These are phyloP conservation scores for Muricea muricata DNA, from an alignment of 92 coral and sea anemone species.

Conservation along the genomic window DNA sequence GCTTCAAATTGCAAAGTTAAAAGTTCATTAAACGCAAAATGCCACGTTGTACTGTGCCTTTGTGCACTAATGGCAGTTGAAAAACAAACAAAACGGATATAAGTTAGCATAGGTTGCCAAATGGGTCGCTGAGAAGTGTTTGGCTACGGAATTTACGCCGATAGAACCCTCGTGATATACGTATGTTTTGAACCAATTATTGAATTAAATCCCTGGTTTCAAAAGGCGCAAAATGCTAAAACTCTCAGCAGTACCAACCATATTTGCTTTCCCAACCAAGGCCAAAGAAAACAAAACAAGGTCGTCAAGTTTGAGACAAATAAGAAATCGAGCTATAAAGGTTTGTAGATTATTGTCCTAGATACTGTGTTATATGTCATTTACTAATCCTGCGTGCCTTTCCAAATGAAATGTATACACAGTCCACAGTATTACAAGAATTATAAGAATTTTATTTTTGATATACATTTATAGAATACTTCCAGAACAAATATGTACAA, in stretches of 20 bases:
- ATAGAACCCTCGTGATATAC: slow-evolving; percentile 13
- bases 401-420: not conserved
- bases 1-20: not conserved
- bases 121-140: slow-evolving; percentile 18
- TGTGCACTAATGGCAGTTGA: slow-evolving; percentile 31
- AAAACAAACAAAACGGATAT: not conserved
- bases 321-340: slow-evolving; percentile 2
- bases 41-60: slow-evolving; percentile 27
- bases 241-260: slow-evolving; percentile 17
- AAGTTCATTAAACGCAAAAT: not conserved
- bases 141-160: slow-evolving; percentile 36
- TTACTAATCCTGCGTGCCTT: not conserved
- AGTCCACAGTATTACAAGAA: not conserved
- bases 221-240: not conserved
- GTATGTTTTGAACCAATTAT: not conserved
- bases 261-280: slow-evolving; percentile 17
- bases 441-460: no score
- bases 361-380: not conserved
- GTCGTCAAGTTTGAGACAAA: slow-evolving; percentile 15
- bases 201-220: slow-evolving; percentile 9
- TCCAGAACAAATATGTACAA: no score
- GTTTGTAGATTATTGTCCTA: not conserved
- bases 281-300: not conserved
- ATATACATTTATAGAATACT: no score
- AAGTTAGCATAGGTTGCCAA: slow-evolving; percentile 30